These are phyloP conservation scores for Sebastes kiyomatsui DNA, from an alignment of 2,797 vertebrate genomes.

Conservation along the genomic window DNA sequence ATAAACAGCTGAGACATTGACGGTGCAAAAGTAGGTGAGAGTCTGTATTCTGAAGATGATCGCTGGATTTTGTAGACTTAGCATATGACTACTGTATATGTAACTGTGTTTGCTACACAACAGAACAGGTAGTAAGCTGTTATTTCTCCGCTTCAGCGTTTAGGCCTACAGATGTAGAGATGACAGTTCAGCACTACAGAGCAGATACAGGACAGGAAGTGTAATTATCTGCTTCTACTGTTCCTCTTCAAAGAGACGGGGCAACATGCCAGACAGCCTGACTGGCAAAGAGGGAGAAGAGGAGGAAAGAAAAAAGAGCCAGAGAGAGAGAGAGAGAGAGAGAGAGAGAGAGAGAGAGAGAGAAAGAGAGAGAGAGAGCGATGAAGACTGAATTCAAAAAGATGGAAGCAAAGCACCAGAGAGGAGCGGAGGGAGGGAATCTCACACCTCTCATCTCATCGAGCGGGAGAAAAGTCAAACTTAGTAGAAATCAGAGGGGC, in stretches of 20 bases:
- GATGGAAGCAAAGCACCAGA: constrained; percentile 24
- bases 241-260: constrained; percentile 74
- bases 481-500: constrained; percentile 42
- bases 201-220: constrained; percentile 79
- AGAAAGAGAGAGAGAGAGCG: constrained; percentile 10
- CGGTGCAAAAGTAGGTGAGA: background rate
- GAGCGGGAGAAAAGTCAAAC: constrained; percentile 46
- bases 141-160: constrained; percentile 32
- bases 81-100: background rate
- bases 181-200: constrained; percentile 74
- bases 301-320: background rate
- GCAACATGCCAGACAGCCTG: constrained; percentile 64
- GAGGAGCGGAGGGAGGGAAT: constrained; percentile 27
- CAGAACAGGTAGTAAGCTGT: constrained; percentile 30
- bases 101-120: background rate
- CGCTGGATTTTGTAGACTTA: background rate
- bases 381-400: constrained; percentile 47
- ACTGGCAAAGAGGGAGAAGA: constrained; percentile 36
- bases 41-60: background rate
- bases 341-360: background rate
- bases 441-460: constrained; percentile 45
- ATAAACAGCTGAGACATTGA: background rate
- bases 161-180: constrained; percentile 60
- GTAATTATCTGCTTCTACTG: constrained; percentile 79
- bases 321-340: background rate